phyloP scores from a whole-genome alignment of 1,140 invertebrate species.

The Heliconius nattereri region DNA sequence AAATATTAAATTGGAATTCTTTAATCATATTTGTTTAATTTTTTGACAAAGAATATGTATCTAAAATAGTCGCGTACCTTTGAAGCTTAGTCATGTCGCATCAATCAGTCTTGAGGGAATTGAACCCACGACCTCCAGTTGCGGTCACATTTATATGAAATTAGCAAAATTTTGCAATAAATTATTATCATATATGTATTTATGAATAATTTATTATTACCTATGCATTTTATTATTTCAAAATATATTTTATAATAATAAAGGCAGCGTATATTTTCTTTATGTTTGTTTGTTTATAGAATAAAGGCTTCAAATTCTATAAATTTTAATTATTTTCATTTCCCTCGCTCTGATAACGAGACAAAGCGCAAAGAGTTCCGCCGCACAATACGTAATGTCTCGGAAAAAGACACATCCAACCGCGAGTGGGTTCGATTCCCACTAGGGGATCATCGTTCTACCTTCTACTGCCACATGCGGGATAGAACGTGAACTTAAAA shows the following conservation, averaged over 20 bases:
- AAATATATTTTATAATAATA: background rate
- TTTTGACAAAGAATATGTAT: no score
- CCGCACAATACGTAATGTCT: background rate
- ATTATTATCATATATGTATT: background rate
- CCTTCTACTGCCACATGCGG: background rate
- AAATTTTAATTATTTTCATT: background rate
- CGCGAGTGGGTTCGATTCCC: no score
- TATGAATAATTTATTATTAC: background rate
- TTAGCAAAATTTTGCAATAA: constrained; percentile 2
- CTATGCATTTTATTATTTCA: background rate
- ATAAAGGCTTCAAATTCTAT: no score
- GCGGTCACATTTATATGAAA: background rate
- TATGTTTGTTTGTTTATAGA: background rate
- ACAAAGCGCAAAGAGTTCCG: background rate
- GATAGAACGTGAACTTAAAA: background rate
- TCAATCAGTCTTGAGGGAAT: background rate
- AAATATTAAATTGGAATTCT: no score
- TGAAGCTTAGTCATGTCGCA: background rate
- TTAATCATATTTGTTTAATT: no score
- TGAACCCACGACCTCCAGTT: background rate
- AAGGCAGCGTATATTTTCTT: background rate
- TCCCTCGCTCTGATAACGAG: background rate
- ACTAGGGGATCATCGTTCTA: background rate
- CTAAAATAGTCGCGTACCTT: background rate
- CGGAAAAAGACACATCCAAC: no score